Base-by-base conservation (phyloP, 2,113 vertebrate species). In the Phoenicopterus ruber region DNA sequence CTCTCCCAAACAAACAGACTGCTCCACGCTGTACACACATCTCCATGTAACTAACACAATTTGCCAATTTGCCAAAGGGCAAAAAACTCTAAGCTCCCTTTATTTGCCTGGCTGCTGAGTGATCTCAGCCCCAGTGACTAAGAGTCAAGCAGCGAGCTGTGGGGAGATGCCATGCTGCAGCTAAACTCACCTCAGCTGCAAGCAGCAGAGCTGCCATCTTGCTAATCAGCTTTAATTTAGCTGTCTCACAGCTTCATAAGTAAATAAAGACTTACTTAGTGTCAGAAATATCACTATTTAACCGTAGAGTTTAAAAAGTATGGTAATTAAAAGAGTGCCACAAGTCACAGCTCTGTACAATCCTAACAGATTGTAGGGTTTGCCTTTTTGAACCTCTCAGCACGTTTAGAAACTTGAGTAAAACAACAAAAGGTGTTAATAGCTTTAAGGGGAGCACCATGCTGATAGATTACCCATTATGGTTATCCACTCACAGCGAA, bases 391-490 rank as follows among this genome's bases (percentile, higher is more conserved):
- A 98, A 98, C 98, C 98, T 98, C 98, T 98, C 98, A 97, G 98
- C 98, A 98, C 97, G 98, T 99, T 98, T 96, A 94, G 97, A 98
- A 98, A 97, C 97, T 97, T 94, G 97, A 98, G 98, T 98, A 96
- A 97, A 96, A 98, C 98, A 99, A 99, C 99, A 99, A 99, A 99
- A 99, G 99, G 98, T 99, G 99, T 99, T 99, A 99, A 99, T 99
- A 98, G 99, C 98, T 99, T 99, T 99, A 99, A 98, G 97, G 98
- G 98, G 97, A 98, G 98, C 98, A 96, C 98, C 99, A 98, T 98
- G 98, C 99, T 99, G 99, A 99, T 98, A 99, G 98, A 99, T 98
- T 98, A 98, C 97, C 98, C 98, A 99, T 99, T 99, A 99, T 97
- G 98, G 98, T 97, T 98, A 98, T 98, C 98, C 98, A 86, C 98